Evolutionary conservation across 2,888 invertebrate species (phyloP).

Genomic region (Cantharis flavilabris): DNA sequence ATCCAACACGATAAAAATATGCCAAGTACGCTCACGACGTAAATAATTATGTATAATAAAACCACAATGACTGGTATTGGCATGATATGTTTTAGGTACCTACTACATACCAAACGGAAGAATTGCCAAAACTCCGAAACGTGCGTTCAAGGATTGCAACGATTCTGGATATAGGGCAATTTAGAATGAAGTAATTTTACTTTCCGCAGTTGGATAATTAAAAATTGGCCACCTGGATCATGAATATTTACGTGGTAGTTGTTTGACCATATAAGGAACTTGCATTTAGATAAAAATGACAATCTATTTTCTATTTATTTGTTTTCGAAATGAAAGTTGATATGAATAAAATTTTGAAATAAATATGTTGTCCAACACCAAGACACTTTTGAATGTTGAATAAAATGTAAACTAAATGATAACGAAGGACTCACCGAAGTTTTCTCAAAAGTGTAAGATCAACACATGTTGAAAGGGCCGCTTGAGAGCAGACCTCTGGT

Average conservation of each 20-base stretch:
- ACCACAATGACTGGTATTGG: not conserved
- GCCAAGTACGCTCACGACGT: not conserved
- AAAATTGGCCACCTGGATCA: not conserved
- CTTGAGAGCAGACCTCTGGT: slow-evolving; percentile 54
- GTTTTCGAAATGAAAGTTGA: not conserved
- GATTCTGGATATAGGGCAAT: not conserved
- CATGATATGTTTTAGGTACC: not conserved
- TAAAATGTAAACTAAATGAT: not conserved
- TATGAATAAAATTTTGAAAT: not conserved
- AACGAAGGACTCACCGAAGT: slow-evolving; percentile 50
- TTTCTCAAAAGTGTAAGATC: slow-evolving; percentile 51
- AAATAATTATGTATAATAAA: not conserved
- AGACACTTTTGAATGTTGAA: not conserved
- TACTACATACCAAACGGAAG: not conserved
- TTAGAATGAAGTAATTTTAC: not conserved
- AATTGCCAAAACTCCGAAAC: not conserved
- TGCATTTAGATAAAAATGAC: not conserved
- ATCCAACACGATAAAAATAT: not conserved
- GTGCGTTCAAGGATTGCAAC: not conserved
- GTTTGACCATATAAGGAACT: not conserved
- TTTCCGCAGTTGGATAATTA: not conserved
- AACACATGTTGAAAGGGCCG: slow-evolving; percentile 55
- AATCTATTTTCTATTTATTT: not conserved
- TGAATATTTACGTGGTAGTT: not conserved
- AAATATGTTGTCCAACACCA: not conserved